Conservation (phyloP, 2,113 vertebrate species). For the Lagenorhynchus albirostris region DNA sequence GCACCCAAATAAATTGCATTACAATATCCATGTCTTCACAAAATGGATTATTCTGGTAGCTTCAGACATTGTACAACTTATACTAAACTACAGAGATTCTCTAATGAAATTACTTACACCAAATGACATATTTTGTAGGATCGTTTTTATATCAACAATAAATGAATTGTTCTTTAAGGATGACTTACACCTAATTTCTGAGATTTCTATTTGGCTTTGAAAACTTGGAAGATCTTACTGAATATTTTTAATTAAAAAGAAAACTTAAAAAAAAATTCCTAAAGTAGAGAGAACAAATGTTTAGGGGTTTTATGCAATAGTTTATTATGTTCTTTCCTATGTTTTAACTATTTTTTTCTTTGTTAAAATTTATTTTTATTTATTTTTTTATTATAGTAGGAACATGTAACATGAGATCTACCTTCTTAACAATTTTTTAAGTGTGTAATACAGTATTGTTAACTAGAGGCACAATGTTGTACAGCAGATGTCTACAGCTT, state of each 20-base stretch:
- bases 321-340: background rate
- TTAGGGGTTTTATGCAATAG: background rate
- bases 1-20: background rate
- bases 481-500: background rate
- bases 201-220: background rate
- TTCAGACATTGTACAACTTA: background rate
- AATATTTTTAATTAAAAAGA: background rate
- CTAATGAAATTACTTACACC: background rate
- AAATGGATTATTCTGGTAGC: background rate
- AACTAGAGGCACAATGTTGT: background rate
- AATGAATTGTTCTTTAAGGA: background rate
- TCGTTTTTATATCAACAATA: background rate
- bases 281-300: background rate
- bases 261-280: background rate
- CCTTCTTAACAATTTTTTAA: background rate
- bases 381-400: background rate
- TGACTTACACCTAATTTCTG: background rate
- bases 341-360: background rate
- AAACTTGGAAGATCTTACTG: background rate
- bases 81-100: background rate
- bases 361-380: background rate
- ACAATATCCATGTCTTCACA: background rate
- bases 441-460: background rate
- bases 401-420: background rate
- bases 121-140: background rate